These are phyloP conservation scores for Zaprionus africanus DNA, from an alignment of 1,140 invertebrate genomes.

Conservation along the genomic window DNA sequence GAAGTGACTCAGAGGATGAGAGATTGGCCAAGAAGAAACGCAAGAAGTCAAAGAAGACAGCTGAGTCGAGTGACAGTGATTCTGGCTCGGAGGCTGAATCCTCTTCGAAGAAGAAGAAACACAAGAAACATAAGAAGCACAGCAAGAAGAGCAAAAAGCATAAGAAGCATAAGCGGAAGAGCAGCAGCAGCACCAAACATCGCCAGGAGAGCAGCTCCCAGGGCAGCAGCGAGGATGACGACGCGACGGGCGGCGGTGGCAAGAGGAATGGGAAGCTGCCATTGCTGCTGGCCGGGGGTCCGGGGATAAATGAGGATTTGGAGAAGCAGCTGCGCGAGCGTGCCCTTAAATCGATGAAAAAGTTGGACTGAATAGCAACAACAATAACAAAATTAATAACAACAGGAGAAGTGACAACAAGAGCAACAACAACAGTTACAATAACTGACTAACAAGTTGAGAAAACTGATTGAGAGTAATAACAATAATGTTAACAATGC, in stretches of 20 bases:
- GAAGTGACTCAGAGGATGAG: slow-evolving; percentile 79
- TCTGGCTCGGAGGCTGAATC: slow-evolving; percentile 87
- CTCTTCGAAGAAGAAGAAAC: slow-evolving; percentile 87
- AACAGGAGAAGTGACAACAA: slow-evolving; percentile 13
- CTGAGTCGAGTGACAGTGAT: slow-evolving; percentile 87
- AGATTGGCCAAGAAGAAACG: slow-evolving; percentile 85
- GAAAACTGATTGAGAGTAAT: slow-evolving; percentile 13
- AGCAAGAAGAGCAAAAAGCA: slow-evolving; percentile 89
- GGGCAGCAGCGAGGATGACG: slow-evolving; percentile 86
- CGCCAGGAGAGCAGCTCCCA: slow-evolving; percentile 86
- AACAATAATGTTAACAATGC: slow-evolving; percentile 33
- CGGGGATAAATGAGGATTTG: slow-evolving; percentile 90
- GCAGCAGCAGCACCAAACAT: slow-evolving; percentile 85
- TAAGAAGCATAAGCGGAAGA: slow-evolving; percentile 87
- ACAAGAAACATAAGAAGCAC: slow-evolving; percentile 89
- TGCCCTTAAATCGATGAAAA: slow-evolving; percentile 89
- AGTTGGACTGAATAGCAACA: slow-evolving; percentile 72
- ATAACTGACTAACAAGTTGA: slow-evolving; percentile 36
- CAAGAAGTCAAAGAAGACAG: slow-evolving; percentile 83
- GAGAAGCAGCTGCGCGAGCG: slow-evolving; percentile 95
- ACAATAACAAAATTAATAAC: slow-evolving; percentile 26
- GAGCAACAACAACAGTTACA: slow-evolving; percentile 23
- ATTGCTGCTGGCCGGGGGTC: slow-evolving; percentile 86
- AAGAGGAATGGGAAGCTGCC: slow-evolving; percentile 68
- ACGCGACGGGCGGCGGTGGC: slow-evolving; percentile 50